A percentile compares a stretch with the other conserved stretches of the same genome.
Evolutionary conservation across 2,113 vertebrate species (phyloP).

Genomic region (Poicephalus gulielmi): DNA sequence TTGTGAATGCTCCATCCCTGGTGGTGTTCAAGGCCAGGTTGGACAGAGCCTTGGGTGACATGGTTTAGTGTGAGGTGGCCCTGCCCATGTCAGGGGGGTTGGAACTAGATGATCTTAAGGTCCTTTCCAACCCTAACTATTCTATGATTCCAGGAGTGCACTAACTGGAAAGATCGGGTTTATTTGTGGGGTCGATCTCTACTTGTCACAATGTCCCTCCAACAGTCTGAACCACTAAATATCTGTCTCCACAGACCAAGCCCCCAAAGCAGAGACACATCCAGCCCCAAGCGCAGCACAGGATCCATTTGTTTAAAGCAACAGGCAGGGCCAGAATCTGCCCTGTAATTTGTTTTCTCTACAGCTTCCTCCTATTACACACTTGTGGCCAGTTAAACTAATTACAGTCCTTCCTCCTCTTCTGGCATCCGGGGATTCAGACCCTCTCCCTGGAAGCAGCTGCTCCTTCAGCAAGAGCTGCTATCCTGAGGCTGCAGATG

Average conservation of each 20-base stretch:
- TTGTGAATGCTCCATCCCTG: no score
- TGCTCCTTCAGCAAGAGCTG: neutral
- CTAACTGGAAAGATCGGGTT: neutral
- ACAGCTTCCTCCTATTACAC: neutral
- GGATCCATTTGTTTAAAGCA: neutral
- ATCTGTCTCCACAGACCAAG: neutral
- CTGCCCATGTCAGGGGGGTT: no score
- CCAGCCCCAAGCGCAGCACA: neutral
- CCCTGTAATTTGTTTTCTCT: neutral
- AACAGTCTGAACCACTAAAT: neutral
- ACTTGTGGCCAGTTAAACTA: neutral
- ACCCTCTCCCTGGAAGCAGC: neutral
- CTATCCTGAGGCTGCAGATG: neutral
- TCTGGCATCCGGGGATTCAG: neutral
- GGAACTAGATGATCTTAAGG: no score
- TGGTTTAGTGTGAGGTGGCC: no score
- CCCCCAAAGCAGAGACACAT: neutral
- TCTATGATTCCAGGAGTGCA: neutral
- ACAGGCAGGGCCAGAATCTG: neutral
- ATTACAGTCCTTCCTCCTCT: neutral
- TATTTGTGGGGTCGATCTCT: neutral
- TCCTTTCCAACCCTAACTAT: no score
- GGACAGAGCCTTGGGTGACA: no score
- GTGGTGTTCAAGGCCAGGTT: no score
- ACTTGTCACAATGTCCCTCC: neutral